These are phyloP conservation scores for Podabrus alpinus DNA, from an alignment of 2,888 invertebrate genomes.

Conservation along the genomic window DNA sequence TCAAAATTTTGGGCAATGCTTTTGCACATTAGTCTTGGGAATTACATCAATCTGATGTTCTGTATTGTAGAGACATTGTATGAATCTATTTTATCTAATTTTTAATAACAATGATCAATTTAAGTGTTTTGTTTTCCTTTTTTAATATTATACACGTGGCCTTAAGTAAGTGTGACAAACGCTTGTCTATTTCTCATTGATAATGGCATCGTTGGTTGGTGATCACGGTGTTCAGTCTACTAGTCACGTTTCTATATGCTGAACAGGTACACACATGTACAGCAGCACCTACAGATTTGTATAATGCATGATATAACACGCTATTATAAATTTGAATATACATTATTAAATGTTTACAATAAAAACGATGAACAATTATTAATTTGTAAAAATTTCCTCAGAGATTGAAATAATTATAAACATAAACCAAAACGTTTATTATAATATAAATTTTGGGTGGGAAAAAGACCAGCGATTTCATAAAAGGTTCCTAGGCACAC, in stretches of 20 bases:
- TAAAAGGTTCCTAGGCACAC: too few species aligned
- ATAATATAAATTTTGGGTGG: too few species aligned
- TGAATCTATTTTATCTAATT: too few species aligned
- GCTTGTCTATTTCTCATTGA: not conserved
- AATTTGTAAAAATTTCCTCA: not conserved
- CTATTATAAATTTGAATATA: not conserved
- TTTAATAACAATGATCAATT: not conserved
- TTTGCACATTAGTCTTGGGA: not conserved
- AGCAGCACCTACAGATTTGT: not conserved
- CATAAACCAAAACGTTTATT: too few species aligned
- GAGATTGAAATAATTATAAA: too few species aligned
- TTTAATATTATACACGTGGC: not conserved
- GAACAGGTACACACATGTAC: not conserved
- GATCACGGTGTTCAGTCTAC: not conserved
- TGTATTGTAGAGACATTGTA: not conserved
- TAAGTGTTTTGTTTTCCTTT: not conserved
- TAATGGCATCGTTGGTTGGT: not conserved
- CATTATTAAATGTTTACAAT: not conserved
- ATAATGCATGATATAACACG: not conserved
- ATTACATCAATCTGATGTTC: not conserved
- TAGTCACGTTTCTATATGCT: not conserved
- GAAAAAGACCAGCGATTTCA: too few species aligned
- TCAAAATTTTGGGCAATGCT: not conserved
- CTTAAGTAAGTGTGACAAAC: not conserved
- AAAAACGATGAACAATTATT: not conserved